Percentiles rank a stretch among this genome's conserved stretches.
Conservation (phyloP, 2,888 invertebrate species). For the Tanytarsus gracilentus region DNA sequence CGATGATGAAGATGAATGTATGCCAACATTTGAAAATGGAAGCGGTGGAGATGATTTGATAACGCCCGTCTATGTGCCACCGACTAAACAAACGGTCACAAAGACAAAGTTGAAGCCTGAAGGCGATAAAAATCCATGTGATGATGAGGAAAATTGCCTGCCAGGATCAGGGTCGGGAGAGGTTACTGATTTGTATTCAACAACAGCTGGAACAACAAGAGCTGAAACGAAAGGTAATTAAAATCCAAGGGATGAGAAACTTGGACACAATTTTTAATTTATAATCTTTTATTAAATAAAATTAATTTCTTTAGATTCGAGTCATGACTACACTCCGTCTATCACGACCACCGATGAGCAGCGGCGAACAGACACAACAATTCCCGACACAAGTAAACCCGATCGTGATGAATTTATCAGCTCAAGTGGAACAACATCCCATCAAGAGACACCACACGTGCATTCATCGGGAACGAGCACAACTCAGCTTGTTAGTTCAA, state of each 20-base stretch:
- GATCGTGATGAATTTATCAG: neutral
- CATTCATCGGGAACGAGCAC: slow-evolving; percentile 39
- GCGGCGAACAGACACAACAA: slow-evolving; percentile 26
- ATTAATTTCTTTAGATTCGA: slow-evolving; percentile 23
- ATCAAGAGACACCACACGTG: slow-evolving; percentile 39
- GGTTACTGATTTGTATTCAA: slow-evolving; percentile 55
- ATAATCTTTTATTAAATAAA: neutral
- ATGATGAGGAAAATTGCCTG: slow-evolving; percentile 68
- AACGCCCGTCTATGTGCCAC: slow-evolving; percentile 83
- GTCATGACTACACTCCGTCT: slow-evolving; percentile 17
- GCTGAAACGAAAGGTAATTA: slow-evolving; percentile 47
- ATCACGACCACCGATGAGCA: slow-evolving; percentile 26
- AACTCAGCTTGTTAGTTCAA: slow-evolving; percentile 33
- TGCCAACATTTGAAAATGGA: slow-evolving; percentile 70
- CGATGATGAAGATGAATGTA: slow-evolving; percentile 88
- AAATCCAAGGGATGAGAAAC: neutral
- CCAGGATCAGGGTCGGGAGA: slow-evolving; percentile 72
- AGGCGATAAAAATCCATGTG: slow-evolving; percentile 26
- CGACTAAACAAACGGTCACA: slow-evolving; percentile 61
- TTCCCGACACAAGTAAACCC: slow-evolving; percentile 3
- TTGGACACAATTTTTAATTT: neutral
- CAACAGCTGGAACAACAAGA: slow-evolving; percentile 46
- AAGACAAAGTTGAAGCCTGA: slow-evolving; percentile 33
- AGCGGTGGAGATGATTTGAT: slow-evolving; percentile 85
- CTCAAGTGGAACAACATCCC: slow-evolving; percentile 35